Evolutionary conservation across 2,888 invertebrate genomes (phyloP).

Genomic region (Ethmia dodecea): DNA sequence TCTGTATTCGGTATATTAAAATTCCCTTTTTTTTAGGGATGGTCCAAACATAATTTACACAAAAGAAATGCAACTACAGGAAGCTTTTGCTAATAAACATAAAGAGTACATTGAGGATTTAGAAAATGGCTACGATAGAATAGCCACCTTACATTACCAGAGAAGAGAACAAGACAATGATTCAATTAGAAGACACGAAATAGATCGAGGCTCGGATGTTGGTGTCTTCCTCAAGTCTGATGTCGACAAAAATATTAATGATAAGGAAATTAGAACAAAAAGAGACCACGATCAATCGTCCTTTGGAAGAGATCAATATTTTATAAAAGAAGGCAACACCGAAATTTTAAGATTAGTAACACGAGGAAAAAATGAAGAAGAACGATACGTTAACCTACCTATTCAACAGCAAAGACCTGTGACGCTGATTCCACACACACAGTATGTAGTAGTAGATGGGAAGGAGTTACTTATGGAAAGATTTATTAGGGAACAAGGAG

Average conservation of each 20-base stretch:
- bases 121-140: slow-evolving; percentile 76
- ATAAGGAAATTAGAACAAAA: slow-evolving; percentile 48
- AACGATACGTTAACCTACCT: slow-evolving; percentile 78
- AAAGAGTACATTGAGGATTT: slow-evolving; percentile 78
- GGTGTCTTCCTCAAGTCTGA: slow-evolving; percentile 68
- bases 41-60: slow-evolving; percentile 76
- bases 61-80: slow-evolving; percentile 73
- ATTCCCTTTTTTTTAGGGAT: slow-evolving; percentile 45
- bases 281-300: slow-evolving; percentile 52
- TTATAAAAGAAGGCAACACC: slow-evolving; percentile 90
- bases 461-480: slow-evolving; percentile 90
- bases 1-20: neutral
- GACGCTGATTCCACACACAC: slow-evolving; percentile 76
- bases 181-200: slow-evolving; percentile 86
- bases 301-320: slow-evolving; percentile 82
- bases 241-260: slow-evolving; percentile 41
- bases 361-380: slow-evolving; percentile 82
- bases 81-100: slow-evolving; percentile 67
- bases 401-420: slow-evolving; percentile 71
- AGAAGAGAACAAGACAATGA: slow-evolving; percentile 81
- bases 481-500: slow-evolving; percentile 89
- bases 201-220: slow-evolving; percentile 85
- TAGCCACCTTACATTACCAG: slow-evolving; percentile 66
- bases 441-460: slow-evolving; percentile 83
- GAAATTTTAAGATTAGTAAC: slow-evolving; percentile 89